A percentile compares a stretch with the other conserved stretches of the same genome.
phyloP scores from a whole-genome alignment of 2,888 invertebrate species.

The Auanema sp. region DNA sequence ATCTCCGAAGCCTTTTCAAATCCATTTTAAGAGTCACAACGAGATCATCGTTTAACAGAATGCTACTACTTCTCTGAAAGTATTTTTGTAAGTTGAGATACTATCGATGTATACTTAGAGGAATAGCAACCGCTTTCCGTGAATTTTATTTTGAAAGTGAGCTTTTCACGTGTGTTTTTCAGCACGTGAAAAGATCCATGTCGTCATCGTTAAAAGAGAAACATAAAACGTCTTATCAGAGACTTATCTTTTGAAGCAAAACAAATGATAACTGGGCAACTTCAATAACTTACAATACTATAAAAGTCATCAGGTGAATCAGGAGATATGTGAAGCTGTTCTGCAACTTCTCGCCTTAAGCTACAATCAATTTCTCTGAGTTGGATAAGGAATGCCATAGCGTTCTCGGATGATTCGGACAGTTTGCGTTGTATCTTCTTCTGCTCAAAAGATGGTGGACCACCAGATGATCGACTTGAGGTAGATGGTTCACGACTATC shows the following conservation, averaged over 20 bases:
- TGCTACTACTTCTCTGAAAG: constrained; percentile 15
- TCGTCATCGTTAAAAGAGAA: too few relatives aligned
- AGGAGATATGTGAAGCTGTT: background rate
- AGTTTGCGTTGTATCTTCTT: background rate
- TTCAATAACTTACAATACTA: too few relatives aligned
- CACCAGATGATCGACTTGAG: background rate
- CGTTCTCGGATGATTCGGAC: constrained; percentile 17
- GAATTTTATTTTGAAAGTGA: constrained; percentile 4
- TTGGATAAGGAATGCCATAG: constrained; percentile 21
- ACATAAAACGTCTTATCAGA: too few relatives aligned
- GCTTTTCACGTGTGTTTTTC: background rate
- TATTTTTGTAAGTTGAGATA: background rate
- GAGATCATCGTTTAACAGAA: constrained; percentile 22
- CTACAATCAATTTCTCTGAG: constrained; percentile 29
- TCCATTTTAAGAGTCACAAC: constrained; percentile 28
- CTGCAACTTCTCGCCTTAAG: constrained; percentile 28
- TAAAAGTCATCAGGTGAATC: too few relatives aligned
- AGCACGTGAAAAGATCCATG: too few relatives aligned
- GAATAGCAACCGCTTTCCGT: background rate
- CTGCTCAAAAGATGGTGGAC: background rate
- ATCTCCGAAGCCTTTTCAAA: constrained; percentile 26
- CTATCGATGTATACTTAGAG: background rate
- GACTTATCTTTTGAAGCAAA: too few relatives aligned
- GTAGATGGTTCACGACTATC: background rate
- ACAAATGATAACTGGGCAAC: too few relatives aligned